Conservation (phyloP, 2,888 invertebrate genomes). For the Drosophila seclusa region DNA sequence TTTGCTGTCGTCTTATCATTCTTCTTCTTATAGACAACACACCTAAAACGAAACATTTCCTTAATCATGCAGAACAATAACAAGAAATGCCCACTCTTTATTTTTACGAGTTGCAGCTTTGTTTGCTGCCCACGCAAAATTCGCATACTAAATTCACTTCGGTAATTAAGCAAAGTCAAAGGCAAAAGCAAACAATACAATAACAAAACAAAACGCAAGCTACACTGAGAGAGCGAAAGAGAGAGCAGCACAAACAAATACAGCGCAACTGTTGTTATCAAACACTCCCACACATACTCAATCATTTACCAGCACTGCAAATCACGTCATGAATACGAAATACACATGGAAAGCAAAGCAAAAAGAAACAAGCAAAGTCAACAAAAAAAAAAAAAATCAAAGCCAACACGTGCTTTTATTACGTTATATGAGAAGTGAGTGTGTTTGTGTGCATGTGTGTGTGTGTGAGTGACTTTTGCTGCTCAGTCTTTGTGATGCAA, state of each 20-base stretch:
- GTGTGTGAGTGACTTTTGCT: conserved; percentile 23
- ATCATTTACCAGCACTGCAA: conserved; percentile 25
- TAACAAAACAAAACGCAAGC: conserved; percentile 32
- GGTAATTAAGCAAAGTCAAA: conserved; percentile 56
- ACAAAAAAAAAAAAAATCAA: conserved; percentile 61
- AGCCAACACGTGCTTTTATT: conserved; percentile 84
- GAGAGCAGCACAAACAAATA: conserved; percentile 18
- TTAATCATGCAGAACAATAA: conserved; percentile 24
- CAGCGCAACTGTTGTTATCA: conserved; percentile 53
- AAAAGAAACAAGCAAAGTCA: conserved; percentile 47
- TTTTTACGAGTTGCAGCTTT: conserved; percentile 19
- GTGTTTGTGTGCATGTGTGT: conserved; percentile 22
- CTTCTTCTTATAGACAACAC: not conserved
- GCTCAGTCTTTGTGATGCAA: conserved; percentile 59
- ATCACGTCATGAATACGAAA: conserved; percentile 69
- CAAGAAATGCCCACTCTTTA: conserved; percentile 29
- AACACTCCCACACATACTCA: conserved; percentile 26
- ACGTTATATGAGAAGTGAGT: conserved; percentile 59
- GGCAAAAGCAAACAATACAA: conserved; percentile 52
- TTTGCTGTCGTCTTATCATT: conserved; percentile 5
- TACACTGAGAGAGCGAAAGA: conserved; percentile 5
- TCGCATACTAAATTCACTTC: conserved; percentile 32
- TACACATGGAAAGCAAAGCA: conserved; percentile 22
- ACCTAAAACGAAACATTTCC: conserved; percentile 41
- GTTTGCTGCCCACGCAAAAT: conserved; percentile 38